Base-by-base conservation (phyloP, 2,113 vertebrate genomes). In the Globicephala melas region DNA sequence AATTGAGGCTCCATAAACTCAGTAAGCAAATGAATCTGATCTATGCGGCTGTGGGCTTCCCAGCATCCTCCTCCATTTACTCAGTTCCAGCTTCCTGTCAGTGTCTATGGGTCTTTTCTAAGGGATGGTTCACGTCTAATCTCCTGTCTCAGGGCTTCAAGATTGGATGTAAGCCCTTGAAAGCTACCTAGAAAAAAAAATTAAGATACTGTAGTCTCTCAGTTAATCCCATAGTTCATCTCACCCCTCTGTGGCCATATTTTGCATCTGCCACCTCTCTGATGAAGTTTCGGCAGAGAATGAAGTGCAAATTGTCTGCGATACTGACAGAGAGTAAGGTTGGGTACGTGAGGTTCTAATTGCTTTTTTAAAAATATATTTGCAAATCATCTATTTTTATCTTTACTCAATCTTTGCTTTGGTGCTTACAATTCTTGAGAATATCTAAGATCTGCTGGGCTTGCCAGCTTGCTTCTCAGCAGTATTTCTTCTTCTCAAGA, bases 361-460 rank as follows among this genome's bases (percentile, higher is more conserved):
- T 53, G 21, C 3, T 73, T 84, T 80, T 80, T 83, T 41, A 8
- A 76, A 93, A 47, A 36, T n/a, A 28, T 50, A 25, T 74, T 44
- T 89, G 26, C 25, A 62, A n/a, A 36, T 73, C 31, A 3, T 44
- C 18, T 58, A 36, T 58, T 62, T 86, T 86, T 47, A 82, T 82
- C 20, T 77, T 20, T 20, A 63, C 3, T 85, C 8, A 25, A 2
- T 55, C 28, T 96, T 94, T 80, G 28, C 44, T 91, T 58, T 55
- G 36, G 14, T 62, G 14, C 17, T 36, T 94, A n/a, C 17, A 67
- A 33, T 67, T 95, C n/a, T 91, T 91, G 58, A 89, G 28, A 82
- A 65, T 44, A 36, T 60, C 17, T 85, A 63, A 33, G 1, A 67
- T 71, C 33, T 94, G 10, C 67, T 8, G 2, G 68, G 21, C 26